phyloP scores from a whole-genome alignment of 2,888 invertebrate species.

The Pogonocherus hispidulus region DNA sequence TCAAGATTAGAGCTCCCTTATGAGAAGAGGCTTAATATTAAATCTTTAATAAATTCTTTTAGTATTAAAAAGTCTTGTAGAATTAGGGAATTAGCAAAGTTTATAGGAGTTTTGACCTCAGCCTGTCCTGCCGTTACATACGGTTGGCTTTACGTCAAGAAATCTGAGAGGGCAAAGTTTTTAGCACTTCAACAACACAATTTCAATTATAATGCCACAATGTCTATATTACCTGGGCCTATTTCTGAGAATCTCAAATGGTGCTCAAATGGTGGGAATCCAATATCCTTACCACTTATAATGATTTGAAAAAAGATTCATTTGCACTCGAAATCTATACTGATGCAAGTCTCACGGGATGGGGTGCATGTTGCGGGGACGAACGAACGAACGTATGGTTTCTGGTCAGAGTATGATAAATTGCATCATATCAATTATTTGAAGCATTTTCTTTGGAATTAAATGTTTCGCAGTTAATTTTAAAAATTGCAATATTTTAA shows the following conservation, averaged over 20 bases:
- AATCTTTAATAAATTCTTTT: not conserved
- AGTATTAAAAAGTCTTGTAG: conserved; percentile 3
- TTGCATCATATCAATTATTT: conserved; percentile 52
- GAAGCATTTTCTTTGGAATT: conserved; percentile 49
- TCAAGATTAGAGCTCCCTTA: not conserved
- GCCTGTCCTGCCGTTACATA: conserved; percentile 50
- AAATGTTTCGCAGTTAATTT: conserved; percentile 48
- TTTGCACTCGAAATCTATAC: conserved; percentile 50
- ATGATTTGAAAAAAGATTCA: conserved; percentile 31
- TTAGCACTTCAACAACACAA: conserved; percentile 1
- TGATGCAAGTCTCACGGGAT: conserved; percentile 49
- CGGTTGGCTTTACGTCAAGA: conserved; percentile 36
- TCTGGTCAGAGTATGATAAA: conserved; percentile 47
- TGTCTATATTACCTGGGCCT: not conserved
- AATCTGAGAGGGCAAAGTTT: conserved; percentile 29
- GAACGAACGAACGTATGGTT: conserved; percentile 41
- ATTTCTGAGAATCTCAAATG: conserved; percentile 37
- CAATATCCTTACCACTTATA: conserved; percentile 29
- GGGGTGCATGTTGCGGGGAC: conserved; percentile 48
- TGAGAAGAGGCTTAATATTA: conserved; percentile 3
- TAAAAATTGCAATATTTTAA: conserved; percentile 42
- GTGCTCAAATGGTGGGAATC: conserved; percentile 49
- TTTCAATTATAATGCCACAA: conserved; percentile 7
- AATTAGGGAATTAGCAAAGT: conserved; percentile 39
- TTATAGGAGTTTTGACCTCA: conserved; percentile 45